These are phyloP conservation scores for Phragmatobia fuliginosa DNA, from an alignment of 2,888 invertebrate genomes.

Conservation along the genomic window DNA sequence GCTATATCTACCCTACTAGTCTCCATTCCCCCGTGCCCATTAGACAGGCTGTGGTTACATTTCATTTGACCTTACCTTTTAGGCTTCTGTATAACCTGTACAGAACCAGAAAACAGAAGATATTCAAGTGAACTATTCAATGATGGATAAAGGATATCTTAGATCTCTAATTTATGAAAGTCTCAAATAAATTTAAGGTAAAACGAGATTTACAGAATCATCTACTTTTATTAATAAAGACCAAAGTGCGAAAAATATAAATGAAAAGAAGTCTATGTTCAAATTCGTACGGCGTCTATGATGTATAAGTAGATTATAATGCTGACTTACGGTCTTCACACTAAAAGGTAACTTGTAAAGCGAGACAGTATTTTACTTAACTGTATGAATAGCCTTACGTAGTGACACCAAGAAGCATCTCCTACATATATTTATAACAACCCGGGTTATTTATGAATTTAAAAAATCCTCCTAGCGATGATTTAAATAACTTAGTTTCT, in stretches of 20 bases:
- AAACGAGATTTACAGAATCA: too few relatives aligned
- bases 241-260: background rate
- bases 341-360: background rate
- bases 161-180: too few relatives aligned
- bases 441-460: conserved; percentile 72
- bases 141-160: too few relatives aligned
- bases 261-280: background rate
- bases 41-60: conserved; percentile 62
- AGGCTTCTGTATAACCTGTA: conserved; percentile 31
- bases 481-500: conserved; percentile 57
- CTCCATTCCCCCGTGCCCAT: conserved; percentile 33
- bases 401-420: conserved; percentile 52
- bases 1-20: conserved; percentile 16
- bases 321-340: background rate
- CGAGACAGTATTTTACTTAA: conserved; percentile 17
- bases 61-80: conserved; percentile 66
- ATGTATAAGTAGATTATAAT: background rate
- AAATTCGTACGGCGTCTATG: background rate
- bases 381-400: conserved; percentile 37
- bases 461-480: conserved; percentile 63
- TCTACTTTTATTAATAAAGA: too few relatives aligned
- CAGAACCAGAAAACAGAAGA: too few relatives aligned
- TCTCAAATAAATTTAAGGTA: too few relatives aligned
- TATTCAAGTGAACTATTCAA: too few relatives aligned
- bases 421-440: conserved; percentile 61